phyloP scores from a whole-genome alignment of 2,797 vertebrate species.

The Epinephelus awoara region DNA sequence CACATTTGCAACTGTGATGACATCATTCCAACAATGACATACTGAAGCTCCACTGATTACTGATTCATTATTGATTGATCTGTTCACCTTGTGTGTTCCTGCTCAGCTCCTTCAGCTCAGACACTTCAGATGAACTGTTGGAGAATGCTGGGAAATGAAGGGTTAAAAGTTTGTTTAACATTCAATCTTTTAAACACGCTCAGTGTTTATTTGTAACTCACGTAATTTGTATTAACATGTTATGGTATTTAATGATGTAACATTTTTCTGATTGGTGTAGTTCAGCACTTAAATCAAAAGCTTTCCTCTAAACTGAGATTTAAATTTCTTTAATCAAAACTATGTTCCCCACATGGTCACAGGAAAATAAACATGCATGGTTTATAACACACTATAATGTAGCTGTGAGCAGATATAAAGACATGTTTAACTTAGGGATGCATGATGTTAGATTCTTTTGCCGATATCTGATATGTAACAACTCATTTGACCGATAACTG shows the following conservation, averaged over 20 bases:
- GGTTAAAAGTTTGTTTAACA: neutral
- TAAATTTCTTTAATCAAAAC: neutral
- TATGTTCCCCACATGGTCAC: neutral
- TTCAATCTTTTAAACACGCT: neutral
- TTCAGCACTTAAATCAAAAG: neutral
- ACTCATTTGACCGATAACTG: no score
- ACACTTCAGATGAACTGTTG: constrained; percentile 36
- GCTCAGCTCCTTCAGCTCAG: constrained; percentile 23
- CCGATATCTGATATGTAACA: no score
- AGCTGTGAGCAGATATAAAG: neutral
- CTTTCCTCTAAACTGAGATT: neutral
- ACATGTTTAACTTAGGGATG: no score
- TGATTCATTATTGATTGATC: neutral
- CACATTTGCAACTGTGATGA: neutral
- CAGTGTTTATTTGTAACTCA: neutral
- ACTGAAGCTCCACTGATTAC: neutral
- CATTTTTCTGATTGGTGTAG: neutral
- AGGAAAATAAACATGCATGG: neutral
- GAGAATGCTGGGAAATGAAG: constrained; percentile 34
- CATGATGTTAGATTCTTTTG: no score
- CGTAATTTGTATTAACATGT: neutral
- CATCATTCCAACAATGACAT: neutral
- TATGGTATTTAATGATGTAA: neutral
- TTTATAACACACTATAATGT: neutral
- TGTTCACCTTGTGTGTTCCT: constrained; percentile 35